Conservation (phyloP, 2,113 vertebrate species). For the Dasyurus viverrinus region DNA sequence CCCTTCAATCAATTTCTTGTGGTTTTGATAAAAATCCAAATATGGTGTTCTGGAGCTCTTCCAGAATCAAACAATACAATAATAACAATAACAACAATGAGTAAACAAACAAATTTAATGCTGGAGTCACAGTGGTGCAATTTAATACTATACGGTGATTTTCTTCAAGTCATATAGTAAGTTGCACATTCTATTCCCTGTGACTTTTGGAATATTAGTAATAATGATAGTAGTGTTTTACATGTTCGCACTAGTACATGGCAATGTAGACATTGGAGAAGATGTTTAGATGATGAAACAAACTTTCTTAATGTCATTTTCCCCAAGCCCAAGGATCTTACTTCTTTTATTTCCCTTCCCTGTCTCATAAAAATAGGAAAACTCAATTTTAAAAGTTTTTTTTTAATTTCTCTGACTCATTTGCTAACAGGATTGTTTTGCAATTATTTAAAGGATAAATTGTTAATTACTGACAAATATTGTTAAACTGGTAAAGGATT, state of each 20-base stretch:
- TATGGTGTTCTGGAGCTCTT: neutral
- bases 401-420: conserved; percentile 7
- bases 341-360: conserved; percentile 29
- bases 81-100: neutral
- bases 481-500: neutral
- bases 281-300: neutral
- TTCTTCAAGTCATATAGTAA: neutral
- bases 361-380: conserved; percentile 49
- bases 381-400: neutral
- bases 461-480: conserved; percentile 33
- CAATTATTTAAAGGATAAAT: neutral
- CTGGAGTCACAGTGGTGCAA: neutral
- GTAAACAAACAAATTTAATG: conserved; percentile 20
- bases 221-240: neutral
- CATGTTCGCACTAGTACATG: neutral
- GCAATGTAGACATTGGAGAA: neutral
- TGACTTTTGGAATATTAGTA: neutral
- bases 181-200: neutral
- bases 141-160: neutral
- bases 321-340: neutral
- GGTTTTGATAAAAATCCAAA: conserved; percentile 38
- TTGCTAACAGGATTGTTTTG: conserved; percentile 29
- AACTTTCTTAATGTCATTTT: neutral
- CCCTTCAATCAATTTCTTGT: conserved; percentile 57
- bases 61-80: neutral